Base-by-base conservation (phyloP, 2,113 vertebrate genomes). In the Cyprichromis sp. region DNA sequence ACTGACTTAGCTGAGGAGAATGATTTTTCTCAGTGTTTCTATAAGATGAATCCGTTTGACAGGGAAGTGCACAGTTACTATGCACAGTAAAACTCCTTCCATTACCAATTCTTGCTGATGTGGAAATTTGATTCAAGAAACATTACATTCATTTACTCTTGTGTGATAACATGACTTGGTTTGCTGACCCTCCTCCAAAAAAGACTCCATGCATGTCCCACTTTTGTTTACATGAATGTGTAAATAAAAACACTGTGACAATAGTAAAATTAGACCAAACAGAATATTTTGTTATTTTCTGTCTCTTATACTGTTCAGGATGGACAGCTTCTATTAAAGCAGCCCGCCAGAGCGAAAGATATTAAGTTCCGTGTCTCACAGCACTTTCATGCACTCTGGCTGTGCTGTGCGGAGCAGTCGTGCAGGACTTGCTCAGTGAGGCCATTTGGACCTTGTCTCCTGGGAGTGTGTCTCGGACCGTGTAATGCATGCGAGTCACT, bases 261-360 rank as follows among this genome's bases (percentile, higher is more conserved):
- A 54, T 2, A 8, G 81, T 76, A 26, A 80, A 89, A 93, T 86
- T 78, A 84, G 81, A 84, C 14, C n/a, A 24, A 31, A 21, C 40
- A 87, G 66, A 71, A 36, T 78, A 59, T 90, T 89, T 89, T 90
- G 78, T 87, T 88, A 84, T 89, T 87, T 80, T 86, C 42, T 12
- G 36, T 81, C 66, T 80, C 6, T 79, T 59, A 81, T 84, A 86
- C 80, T 88, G 83, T 80, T 54, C 5, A 9, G 87, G 82, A 89
- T 86, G 84, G 91, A 90, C 90, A 83, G 88, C 85, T 92, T 94
- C 92, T 94, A 92, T 95, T 95, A 95, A 90, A 86, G 90, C 19
- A 29, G 83, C 68, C 86, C 82, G 57, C 53, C 85, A 82, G 92
- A 93, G 94, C 90, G 79, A 89, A 86, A 92, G 71, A 87, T 92